These are phyloP conservation scores for Rachycentron canadum DNA, from an alignment of 2,797 vertebrate genomes.

Conservation along the genomic window DNA sequence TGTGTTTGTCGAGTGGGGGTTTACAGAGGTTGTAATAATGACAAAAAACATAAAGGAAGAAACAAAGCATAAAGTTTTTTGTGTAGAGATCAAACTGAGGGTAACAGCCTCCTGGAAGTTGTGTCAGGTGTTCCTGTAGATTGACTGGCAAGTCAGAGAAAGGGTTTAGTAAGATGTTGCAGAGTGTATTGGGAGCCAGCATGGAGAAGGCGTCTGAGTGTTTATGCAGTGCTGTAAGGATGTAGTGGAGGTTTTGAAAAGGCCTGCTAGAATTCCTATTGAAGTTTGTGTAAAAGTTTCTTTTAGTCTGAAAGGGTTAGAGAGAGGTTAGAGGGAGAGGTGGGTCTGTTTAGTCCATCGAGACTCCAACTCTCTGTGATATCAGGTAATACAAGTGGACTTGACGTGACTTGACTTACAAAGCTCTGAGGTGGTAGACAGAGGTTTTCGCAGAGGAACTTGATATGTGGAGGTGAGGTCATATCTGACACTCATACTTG, in stretches of 20 bases:
- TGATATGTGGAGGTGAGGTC: neutral
- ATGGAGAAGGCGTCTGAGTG: neutral
- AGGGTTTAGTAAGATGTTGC: neutral
- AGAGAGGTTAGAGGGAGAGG: conserved; percentile 8
- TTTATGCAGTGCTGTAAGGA: conserved; percentile 4
- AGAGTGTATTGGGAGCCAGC: neutral
- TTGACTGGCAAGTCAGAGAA: conserved; percentile 13
- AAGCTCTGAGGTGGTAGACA: neutral
- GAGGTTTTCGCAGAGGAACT: conserved; percentile 5
- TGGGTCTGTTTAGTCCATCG: conserved; percentile 2
- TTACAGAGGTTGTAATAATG: neutral
- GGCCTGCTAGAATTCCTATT: conserved; percentile 18
- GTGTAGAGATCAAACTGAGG: neutral
- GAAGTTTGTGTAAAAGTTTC: conserved; percentile 34
- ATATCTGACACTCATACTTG: neutral
- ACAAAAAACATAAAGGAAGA: neutral
- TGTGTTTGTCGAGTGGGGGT: neutral
- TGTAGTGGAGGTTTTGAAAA: conserved; percentile 22
- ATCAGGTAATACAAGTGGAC: neutral
- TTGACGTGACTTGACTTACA: neutral
- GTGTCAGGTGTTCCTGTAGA: conserved; percentile 4
- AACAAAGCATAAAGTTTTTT: neutral
- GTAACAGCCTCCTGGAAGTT: conserved; percentile 4
- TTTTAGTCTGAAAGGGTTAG: conserved; percentile 12
- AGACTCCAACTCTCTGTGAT: neutral